These are phyloP conservation scores for Anthophora plumipes DNA, from an alignment of 2,888 invertebrate genomes.

Conservation along the genomic window DNA sequence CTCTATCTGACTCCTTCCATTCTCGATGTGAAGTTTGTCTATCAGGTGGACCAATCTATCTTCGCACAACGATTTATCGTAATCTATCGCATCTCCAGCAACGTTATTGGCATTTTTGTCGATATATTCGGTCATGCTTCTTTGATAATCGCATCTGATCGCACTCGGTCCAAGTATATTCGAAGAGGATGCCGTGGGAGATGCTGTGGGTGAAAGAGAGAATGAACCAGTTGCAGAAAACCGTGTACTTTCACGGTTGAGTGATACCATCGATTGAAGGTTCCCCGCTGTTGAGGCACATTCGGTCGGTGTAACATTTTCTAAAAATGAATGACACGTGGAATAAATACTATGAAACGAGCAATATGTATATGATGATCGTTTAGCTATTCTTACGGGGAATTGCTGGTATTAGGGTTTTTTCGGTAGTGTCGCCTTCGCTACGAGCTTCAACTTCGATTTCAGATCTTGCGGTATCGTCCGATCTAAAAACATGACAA, in stretches of 20 bases:
- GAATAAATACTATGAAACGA: too few species aligned
- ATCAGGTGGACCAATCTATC: conserved; percentile 78
- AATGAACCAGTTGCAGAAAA: conserved; percentile 66
- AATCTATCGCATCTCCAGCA: conserved; percentile 72
- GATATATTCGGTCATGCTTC: conserved; percentile 83
- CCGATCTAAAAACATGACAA: conserved; percentile 86
- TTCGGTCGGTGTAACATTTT: conserved; percentile 25
- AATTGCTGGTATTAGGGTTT: conserved; percentile 81
- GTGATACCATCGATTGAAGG: neutral
- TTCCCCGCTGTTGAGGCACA: conserved; percentile 31
- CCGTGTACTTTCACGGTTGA: conserved; percentile 41
- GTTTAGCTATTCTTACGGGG: conserved; percentile 71
- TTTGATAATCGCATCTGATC: conserved; percentile 82
- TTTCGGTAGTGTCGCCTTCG: conserved; percentile 84
- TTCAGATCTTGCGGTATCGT: conserved; percentile 89
- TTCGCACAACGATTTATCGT: conserved; percentile 75
- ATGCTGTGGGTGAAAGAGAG: conserved; percentile 78
- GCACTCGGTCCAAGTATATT: conserved; percentile 83
- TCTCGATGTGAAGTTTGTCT: conserved; percentile 80
- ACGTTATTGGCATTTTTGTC: conserved; percentile 85
- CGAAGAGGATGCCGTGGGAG: conserved; percentile 75
- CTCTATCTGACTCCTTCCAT: conserved; percentile 73
- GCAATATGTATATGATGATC: neutral
- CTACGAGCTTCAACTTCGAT: conserved; percentile 84
- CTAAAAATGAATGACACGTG: neutral